Conservation (phyloP, 2,888 invertebrate genomes). For the Brassicogethes aeneus region DNA sequence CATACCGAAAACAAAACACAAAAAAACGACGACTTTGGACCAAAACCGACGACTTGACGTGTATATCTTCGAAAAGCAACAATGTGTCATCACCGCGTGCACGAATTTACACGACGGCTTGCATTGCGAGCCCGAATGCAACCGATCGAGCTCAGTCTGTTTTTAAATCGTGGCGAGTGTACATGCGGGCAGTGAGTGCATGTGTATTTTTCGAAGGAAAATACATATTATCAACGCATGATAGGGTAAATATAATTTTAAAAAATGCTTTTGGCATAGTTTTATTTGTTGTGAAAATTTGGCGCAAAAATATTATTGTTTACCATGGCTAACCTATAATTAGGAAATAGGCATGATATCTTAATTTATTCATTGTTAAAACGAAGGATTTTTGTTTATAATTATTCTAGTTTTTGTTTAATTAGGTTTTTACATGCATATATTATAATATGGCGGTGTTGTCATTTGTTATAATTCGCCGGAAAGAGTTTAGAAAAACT, state of each 20-base stretch:
- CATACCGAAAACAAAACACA: too few species aligned
- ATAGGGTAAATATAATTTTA: constrained; percentile 14
- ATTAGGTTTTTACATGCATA: not conserved
- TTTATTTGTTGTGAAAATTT: not conserved
- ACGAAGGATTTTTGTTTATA: too few species aligned
- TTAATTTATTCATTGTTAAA: too few species aligned
- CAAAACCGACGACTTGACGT: too few species aligned
- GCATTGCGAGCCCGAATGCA: constrained; percentile 5
- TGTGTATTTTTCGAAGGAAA: constrained; percentile 8
- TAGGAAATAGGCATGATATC: not conserved
- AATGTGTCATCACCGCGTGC: constrained; percentile 7
- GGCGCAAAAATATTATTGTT: not conserved
- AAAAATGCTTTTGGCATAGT: not conserved
- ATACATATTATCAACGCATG: constrained; percentile 16
- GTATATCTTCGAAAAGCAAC: constrained; percentile 14
- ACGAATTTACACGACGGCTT: not conserved
- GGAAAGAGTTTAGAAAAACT: constrained; percentile 7
- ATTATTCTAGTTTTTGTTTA: not conserved
- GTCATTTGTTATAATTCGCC: not conserved
- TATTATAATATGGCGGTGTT: not conserved
- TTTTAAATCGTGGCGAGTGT: constrained; percentile 9
- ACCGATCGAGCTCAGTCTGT: constrained; percentile 13
- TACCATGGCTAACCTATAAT: not conserved
- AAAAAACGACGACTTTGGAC: too few species aligned
- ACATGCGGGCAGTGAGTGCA: constrained; percentile 9